A percentile compares a stretch with the other conserved stretches of the same genome.
These are phyloP conservation scores for Caenorhabditis elegans DNA, from an alignment of 1,140 invertebrate species.

Conservation along the genomic window DNA sequence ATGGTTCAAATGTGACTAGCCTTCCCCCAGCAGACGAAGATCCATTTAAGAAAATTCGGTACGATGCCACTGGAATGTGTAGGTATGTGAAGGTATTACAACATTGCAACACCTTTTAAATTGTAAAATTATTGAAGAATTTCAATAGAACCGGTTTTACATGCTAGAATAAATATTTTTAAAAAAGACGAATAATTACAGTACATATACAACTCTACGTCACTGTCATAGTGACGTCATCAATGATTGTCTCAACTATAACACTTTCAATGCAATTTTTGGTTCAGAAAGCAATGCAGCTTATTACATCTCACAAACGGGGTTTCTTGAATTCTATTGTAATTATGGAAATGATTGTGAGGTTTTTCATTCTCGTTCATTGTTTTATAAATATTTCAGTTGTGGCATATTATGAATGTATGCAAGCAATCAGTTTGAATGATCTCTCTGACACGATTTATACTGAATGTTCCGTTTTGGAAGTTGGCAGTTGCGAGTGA, in stretches of 20 bases:
- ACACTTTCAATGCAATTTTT: background rate
- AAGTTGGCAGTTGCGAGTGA: background rate
- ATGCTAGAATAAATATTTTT: too few relatives aligned
- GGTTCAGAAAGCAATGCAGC: background rate
- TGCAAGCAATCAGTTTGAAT: background rate
- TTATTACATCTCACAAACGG: background rate
- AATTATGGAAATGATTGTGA: background rate
- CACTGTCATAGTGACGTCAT: constrained; percentile 17
- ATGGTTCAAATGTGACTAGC: background rate
- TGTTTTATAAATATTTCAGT: background rate
- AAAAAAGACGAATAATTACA: too few relatives aligned
- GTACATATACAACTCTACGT: background rate
- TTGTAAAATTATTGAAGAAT: too few relatives aligned
- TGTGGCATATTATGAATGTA: background rate
- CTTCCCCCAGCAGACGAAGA: background rate
- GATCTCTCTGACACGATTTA: background rate
- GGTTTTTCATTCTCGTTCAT: background rate
- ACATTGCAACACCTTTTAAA: too few relatives aligned
- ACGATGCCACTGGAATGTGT: constrained; percentile 2
- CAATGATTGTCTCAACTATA: background rate
- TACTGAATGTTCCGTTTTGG: background rate
- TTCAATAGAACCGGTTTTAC: too few relatives aligned
- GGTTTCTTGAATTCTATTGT: background rate
- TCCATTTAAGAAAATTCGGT: background rate
- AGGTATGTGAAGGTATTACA: too few relatives aligned